These are phyloP conservation scores for Chelonus insularis DNA, from an alignment of 1,140 invertebrate species.

Conservation along the genomic window DNA sequence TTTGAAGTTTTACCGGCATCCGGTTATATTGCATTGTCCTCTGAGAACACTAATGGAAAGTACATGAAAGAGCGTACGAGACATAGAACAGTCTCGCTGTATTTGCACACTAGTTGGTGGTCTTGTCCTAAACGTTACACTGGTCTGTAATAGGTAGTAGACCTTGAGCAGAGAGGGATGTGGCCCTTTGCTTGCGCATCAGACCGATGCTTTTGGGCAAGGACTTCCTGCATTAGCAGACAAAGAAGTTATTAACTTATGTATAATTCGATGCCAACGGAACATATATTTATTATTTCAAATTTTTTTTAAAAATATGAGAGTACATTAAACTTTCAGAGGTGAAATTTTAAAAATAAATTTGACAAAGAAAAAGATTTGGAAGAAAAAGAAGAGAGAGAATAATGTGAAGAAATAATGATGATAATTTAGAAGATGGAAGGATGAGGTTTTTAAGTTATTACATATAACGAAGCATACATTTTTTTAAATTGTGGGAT, in stretches of 20 bases:
- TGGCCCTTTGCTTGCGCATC: slow-evolving; percentile 4
- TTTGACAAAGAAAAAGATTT: too few species aligned
- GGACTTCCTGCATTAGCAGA: slow-evolving; percentile 1
- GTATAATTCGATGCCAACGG: too few species aligned
- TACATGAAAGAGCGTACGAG: slow-evolving; percentile 8
- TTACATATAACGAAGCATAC: too few species aligned
- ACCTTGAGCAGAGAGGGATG: neutral
- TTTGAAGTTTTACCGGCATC: slow-evolving; percentile 23
- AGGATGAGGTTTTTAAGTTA: too few species aligned
- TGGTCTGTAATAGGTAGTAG: neutral
- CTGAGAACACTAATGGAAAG: neutral
- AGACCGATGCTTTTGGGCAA: slow-evolving; percentile 15
- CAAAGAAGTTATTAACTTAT: neutral
- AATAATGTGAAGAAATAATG: too few species aligned
- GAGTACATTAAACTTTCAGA: too few species aligned
- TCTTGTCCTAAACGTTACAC: slow-evolving; percentile 8
- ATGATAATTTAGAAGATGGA: too few species aligned
- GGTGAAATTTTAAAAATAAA: too few species aligned
- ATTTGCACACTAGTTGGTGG: slow-evolving; percentile 27
- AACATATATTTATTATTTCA: too few species aligned
- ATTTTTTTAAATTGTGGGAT: too few species aligned
- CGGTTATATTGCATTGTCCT: slow-evolving; percentile 24
- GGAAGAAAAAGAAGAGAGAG: too few species aligned
- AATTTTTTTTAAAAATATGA: too few species aligned
- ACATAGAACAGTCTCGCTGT: neutral